Evolutionary conservation across 2,797 vertebrate genomes (phyloP).

Genomic region (Eulemur mongoz): DNA sequence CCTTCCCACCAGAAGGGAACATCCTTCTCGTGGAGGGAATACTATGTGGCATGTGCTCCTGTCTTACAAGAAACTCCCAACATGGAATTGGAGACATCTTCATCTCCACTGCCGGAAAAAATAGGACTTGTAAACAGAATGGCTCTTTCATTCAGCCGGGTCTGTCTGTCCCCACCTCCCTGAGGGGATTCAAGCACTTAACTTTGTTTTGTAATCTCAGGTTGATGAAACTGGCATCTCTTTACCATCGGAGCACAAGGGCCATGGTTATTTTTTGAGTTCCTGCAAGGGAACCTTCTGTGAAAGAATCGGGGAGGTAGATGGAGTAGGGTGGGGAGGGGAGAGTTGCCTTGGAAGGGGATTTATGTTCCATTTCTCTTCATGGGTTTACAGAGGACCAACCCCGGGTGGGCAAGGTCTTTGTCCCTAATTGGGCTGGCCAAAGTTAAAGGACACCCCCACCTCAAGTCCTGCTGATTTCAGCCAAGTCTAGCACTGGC

Average conservation of each 20-base stretch:
- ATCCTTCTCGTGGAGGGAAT: background rate
- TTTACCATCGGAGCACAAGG: background rate
- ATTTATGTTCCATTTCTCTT: background rate
- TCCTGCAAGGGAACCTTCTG: background rate
- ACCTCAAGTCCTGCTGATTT: background rate
- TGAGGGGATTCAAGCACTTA: conserved; percentile 63
- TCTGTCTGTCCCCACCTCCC: conserved; percentile 45
- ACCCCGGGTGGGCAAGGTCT: background rate
- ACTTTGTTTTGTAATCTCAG: conserved; percentile 66
- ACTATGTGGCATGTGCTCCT: background rate
- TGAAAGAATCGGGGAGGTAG: background rate
- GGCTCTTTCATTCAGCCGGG: background rate
- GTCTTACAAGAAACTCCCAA: conserved; percentile 21
- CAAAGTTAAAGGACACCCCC: background rate
- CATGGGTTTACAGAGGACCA: background rate
- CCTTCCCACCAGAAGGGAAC: background rate
- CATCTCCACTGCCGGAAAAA: background rate
- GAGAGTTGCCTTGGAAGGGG: background rate
- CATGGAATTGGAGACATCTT: background rate
- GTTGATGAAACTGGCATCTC: background rate
- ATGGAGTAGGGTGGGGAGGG: background rate
- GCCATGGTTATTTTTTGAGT: background rate
- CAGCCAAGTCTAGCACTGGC: background rate
- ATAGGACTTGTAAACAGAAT: conserved; percentile 17
- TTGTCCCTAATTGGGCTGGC: background rate